Percentiles rank a stretch among this genome's conserved stretches.
Conservation (phyloP, 1,140 invertebrate genomes). For the Drosophila pruinosa region DNA sequence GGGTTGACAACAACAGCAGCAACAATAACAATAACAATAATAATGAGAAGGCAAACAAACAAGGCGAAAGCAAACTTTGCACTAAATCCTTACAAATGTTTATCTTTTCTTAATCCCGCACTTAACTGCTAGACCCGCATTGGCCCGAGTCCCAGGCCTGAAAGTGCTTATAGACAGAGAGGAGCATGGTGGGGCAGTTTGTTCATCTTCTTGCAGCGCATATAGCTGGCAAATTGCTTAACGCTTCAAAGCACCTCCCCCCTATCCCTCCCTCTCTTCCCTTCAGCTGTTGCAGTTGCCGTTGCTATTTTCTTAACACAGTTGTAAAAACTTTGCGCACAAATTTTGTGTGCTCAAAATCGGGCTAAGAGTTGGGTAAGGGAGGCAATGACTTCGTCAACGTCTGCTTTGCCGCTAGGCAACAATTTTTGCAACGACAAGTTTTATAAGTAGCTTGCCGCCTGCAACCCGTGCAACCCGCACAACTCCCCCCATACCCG, state of each 20-base stretch:
- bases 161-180: neutral
- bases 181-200: neutral
- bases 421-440: slow-evolving; percentile 65
- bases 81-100: slow-evolving; percentile 82
- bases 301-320: slow-evolving; percentile 73
- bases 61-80: slow-evolving; percentile 74
- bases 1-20: slow-evolving; percentile 15
- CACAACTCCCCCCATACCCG: neutral
- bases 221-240: slow-evolving; percentile 81
- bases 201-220: slow-evolving; percentile 29
- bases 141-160: slow-evolving; percentile 37
- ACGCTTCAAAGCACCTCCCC: slow-evolving; percentile 57
- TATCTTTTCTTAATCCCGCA: slow-evolving; percentile 82
- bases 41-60: slow-evolving; percentile 70
- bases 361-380: slow-evolving; percentile 1
- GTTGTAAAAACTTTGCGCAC: slow-evolving; percentile 67
- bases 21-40: slow-evolving; percentile 55
- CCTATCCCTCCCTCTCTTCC: neutral
- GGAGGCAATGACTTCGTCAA: neutral
- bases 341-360: slow-evolving; percentile 61
- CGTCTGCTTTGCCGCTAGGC: neutral
- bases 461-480: neutral
- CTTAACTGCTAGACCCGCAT: slow-evolving; percentile 78
- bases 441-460: slow-evolving; percentile 62
- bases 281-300: slow-evolving; percentile 5